phyloP scores from a whole-genome alignment of 1,140 invertebrate species.

The Lineus longissimus region DNA sequence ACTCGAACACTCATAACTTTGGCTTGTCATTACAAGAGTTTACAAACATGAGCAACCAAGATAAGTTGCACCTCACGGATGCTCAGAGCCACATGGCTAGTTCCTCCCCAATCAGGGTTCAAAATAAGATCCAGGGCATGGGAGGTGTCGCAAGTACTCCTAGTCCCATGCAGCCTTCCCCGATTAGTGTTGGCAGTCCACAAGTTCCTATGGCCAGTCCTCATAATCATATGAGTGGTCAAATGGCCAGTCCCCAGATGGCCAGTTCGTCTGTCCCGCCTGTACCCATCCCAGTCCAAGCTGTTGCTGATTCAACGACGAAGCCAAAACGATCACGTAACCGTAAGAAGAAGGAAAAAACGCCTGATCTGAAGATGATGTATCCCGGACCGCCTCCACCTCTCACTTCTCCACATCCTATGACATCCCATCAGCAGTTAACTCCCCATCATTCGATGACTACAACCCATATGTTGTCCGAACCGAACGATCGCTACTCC shows the following conservation, averaged over 20 bases:
- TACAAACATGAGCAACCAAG: constrained; percentile 19
- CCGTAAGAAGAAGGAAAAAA: constrained; percentile 32
- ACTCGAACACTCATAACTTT: constrained; percentile 21
- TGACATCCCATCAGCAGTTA: no score
- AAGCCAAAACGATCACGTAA: constrained; percentile 37
- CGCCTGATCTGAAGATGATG: background rate
- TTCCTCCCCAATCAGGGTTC: constrained; percentile 8
- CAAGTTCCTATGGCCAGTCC: constrained; percentile 25
- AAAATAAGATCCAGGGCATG: constrained; percentile 16
- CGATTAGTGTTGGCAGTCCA: constrained; percentile 25
- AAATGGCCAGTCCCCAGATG: background rate
- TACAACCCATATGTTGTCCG: no score
- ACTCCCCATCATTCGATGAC: no score
- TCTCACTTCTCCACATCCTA: background rate
- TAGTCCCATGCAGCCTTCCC: constrained; percentile 35
- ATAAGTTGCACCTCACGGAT: constrained; percentile 13
- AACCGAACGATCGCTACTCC: no score
- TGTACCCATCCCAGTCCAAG: constrained; percentile 34
- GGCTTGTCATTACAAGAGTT: constrained; percentile 32
- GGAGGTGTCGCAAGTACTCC: constrained; percentile 18
- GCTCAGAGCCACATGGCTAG: constrained; percentile 13
- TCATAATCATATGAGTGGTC: constrained; percentile 23
- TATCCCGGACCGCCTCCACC: background rate
- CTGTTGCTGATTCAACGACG: constrained; percentile 46
- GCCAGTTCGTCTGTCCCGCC: constrained; percentile 14